These are phyloP conservation scores for Melanotaenia pygmaea DNA, from an alignment of 2,797 vertebrate genomes.

Conservation along the genomic window DNA sequence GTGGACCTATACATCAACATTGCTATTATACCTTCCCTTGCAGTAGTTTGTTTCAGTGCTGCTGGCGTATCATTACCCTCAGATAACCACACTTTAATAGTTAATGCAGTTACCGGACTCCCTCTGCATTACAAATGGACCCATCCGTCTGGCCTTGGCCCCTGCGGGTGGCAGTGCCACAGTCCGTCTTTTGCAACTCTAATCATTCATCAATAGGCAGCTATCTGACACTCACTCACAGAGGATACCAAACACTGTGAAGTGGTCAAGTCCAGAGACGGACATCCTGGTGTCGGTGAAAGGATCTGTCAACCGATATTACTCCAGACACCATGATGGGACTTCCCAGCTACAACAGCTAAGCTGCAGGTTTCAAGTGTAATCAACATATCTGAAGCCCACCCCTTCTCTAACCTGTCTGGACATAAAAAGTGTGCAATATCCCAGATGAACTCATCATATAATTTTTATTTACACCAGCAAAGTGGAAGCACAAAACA, in stretches of 20 bases:
- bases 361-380: constrained; percentile 48
- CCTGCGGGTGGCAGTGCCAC: constrained; percentile 61
- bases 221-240: constrained; percentile 69
- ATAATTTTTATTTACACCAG: constrained; percentile 1
- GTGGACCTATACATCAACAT: constrained; percentile 59
- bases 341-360: constrained; percentile 51
- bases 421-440: constrained; percentile 20
- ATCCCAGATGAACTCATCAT: constrained; percentile 1
- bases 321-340: constrained; percentile 53
- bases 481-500: background rate
- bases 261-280: constrained; percentile 74
- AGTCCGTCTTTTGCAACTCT: constrained; percentile 69
- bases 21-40: constrained; percentile 43
- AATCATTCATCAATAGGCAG: constrained; percentile 77
- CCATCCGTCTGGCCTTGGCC: constrained; percentile 74
- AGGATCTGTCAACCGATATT: constrained; percentile 73
- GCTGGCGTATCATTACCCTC: constrained; percentile 71
- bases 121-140: constrained; percentile 80
- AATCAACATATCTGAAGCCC: constrained; percentile 10
- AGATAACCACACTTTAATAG: constrained; percentile 84
- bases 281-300: constrained; percentile 72
- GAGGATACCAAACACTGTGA: constrained; percentile 62
- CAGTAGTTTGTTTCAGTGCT: constrained; percentile 61
- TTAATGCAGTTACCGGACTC: constrained; percentile 77
- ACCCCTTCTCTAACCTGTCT: constrained; percentile 14